Conservation (phyloP, 2,888 invertebrate genomes). For the Phaonia tiefii region DNA sequence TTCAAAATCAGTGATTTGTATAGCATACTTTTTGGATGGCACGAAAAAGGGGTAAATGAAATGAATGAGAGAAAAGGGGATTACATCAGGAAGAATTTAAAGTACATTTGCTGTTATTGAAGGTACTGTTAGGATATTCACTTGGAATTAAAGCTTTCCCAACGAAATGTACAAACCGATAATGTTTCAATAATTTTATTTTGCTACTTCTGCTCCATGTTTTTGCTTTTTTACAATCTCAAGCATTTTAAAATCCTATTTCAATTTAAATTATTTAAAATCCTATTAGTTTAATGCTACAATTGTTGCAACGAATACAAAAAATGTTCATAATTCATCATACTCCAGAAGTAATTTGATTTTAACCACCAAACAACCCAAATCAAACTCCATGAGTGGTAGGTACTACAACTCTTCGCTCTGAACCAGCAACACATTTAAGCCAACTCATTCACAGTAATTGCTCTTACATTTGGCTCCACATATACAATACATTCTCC, state of each 20-base stretch:
- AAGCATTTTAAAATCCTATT: not conserved
- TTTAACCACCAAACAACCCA: constrained; percentile 44
- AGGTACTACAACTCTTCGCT: not conserved
- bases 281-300: constrained; percentile 38
- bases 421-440: not conserved
- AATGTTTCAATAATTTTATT: not conserved
- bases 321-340: constrained; percentile 11
- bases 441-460: constrained; percentile 3
- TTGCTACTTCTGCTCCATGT: not conserved
- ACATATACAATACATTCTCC: not conserved
- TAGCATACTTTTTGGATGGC: no score
- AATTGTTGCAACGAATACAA: no score
- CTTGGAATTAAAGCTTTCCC: not conserved
- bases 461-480: not conserved
- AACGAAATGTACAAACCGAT: no score
- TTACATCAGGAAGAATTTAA: no score
- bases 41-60: no score
- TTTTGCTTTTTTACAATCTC: not conserved
- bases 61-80: no score
- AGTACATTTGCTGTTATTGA: no score
- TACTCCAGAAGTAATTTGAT: constrained; percentile 54
- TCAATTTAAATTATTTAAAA: constrained; percentile 43
- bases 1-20: no score
- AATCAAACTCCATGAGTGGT: not conserved
- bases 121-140: not conserved